Base-by-base conservation (phyloP, 2,888 invertebrate genomes). In the Agonopterix alstromeriana region DNA sequence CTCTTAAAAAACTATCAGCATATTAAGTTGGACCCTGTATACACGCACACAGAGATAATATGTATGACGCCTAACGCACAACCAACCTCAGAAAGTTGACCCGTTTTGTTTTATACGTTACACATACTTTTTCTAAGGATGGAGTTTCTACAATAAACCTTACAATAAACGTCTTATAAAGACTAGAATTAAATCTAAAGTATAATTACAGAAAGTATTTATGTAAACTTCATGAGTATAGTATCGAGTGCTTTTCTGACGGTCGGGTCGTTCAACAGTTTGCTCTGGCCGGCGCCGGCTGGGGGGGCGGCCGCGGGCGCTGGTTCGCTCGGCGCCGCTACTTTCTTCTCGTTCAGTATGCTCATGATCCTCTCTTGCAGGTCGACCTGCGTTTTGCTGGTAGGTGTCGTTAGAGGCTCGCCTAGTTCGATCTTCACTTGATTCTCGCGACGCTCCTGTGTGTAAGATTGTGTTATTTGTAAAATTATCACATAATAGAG, bases 211-310 rank as follows among this genome's bases (percentile, higher is more conserved):
- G 38, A n/a, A 38, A 38, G 9, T 42, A 10, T 36, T 46, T 73
- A 80, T 9, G 66, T 60, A 51, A 82, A 82, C 52, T 88, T 90
- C 51, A 85, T 89, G 58, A 91, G 74, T 54, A 92, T 82, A 51
- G 93, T 94, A 67, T 95, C 94, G 47, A 96, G 79, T 0, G 95
- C 95, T 77, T 93, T 94, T 77, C 94, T 93, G 9, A 96, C 93
- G 1, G 93, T 93, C 0, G 94, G 93, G 73, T 95, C 95, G 53
- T 92, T 93, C 12, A 95, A 81, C n/a, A 95, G 90, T 89, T 74
- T 90, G 66, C 40, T 91, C 75, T 58, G 90, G 0, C 51, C 79
- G 2, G 76, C 69, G 1, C 71, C 55, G 8, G 51, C 47, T 2
- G 61, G 50, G 0, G 69, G 58, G 12, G 65, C 53, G 10, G 78